Evolutionary conservation across 2,888 invertebrate genomes (phyloP).

Genomic region (Yponomeuta plumbellus): DNA sequence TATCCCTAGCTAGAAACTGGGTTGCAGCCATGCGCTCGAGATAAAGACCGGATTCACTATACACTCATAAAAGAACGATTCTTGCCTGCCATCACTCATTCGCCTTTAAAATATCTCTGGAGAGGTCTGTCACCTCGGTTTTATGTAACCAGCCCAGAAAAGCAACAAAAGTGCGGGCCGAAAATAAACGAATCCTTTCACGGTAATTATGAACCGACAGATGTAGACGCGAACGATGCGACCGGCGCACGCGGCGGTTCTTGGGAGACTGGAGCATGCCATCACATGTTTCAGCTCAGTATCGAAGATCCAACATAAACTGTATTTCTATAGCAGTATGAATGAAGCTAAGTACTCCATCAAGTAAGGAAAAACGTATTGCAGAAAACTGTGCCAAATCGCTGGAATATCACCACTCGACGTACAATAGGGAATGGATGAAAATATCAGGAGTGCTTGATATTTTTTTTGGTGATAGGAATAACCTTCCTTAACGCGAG

Average conservation of each 20-base stretch:
- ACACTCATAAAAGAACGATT: background rate
- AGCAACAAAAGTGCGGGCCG: constrained; percentile 49
- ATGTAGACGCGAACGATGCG: constrained; percentile 29
- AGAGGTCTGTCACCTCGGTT: constrained; percentile 22
- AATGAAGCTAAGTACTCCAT: background rate
- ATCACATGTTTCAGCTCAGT: background rate
- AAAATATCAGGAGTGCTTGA: too few species aligned
- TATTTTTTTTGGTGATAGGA: too few species aligned
- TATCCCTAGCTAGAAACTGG: constrained; percentile 32
- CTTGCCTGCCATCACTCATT: background rate
- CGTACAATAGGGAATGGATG: too few species aligned
- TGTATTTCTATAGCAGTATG: background rate
- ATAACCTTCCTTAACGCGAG: too few species aligned
- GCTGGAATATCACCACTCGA: background rate
- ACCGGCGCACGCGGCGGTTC: constrained; percentile 42
- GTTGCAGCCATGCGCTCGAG: constrained; percentile 1
- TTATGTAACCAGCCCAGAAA: constrained; percentile 55
- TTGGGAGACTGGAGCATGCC: constrained; percentile 42
- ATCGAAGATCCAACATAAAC: background rate
- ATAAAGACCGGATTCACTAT: background rate
- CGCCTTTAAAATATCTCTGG: background rate
- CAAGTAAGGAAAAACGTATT: background rate
- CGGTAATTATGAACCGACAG: constrained; percentile 38
- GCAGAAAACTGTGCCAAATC: background rate
- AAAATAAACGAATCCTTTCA: constrained; percentile 61